Percentiles rank a stretch among this genome's conserved stretches.
These are phyloP conservation scores for Eupithecia pulchellata DNA, from an alignment of 2,888 invertebrate genomes.

Conservation along the genomic window DNA sequence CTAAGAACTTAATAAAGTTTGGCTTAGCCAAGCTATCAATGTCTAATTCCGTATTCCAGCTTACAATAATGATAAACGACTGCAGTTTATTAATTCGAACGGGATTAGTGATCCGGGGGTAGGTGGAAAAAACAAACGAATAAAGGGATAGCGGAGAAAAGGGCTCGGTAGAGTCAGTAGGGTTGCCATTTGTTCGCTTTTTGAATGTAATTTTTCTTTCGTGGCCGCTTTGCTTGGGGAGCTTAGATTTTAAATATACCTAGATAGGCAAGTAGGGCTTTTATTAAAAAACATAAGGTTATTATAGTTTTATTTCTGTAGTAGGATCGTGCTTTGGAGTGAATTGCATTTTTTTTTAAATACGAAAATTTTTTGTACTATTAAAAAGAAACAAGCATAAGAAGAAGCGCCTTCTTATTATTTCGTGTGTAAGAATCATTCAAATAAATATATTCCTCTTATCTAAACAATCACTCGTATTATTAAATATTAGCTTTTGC, in stretches of 20 bases:
- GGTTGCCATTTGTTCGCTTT: slow-evolving; percentile 20
- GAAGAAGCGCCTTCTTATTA: too few relatives aligned
- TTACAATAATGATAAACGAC: slow-evolving; percentile 85
- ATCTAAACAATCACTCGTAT: too few relatives aligned
- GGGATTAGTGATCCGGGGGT: slow-evolving; percentile 76
- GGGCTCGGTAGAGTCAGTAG: slow-evolving; percentile 30
- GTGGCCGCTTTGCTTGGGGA: neutral
- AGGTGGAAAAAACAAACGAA: slow-evolving; percentile 81
- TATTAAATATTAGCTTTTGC: too few relatives aligned
- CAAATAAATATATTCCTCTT: too few relatives aligned
- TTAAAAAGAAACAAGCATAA: too few relatives aligned
- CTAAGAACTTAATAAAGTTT: slow-evolving; percentile 54
- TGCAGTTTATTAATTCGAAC: slow-evolving; percentile 83
- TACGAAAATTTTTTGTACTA: too few relatives aligned
- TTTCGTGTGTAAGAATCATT: too few relatives aligned
- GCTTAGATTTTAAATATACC: neutral
- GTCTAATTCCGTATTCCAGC: slow-evolving; percentile 81
- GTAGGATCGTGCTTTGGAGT: neutral
- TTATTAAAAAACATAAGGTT: neutral
- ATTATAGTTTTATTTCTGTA: neutral
- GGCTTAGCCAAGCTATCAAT: slow-evolving; percentile 78
- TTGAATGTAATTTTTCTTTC: neutral
- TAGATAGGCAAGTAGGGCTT: neutral
- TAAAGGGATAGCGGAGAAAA: slow-evolving; percentile 63
- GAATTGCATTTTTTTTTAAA: too few relatives aligned